Base-by-base conservation (phyloP, 2,888 invertebrate genomes). In the Steinernema carpocapsae region DNA sequence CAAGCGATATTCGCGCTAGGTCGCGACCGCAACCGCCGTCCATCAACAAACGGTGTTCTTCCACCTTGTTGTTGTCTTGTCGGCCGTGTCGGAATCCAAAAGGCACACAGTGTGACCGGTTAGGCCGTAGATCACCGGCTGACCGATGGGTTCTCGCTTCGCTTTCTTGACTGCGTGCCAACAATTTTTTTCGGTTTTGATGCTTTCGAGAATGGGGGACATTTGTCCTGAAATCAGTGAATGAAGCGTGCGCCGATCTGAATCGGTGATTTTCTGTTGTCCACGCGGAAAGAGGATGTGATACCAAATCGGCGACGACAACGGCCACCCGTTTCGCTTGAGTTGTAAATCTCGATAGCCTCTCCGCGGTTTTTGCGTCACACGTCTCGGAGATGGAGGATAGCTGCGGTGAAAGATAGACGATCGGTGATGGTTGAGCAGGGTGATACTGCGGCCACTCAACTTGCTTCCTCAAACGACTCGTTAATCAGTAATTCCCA, bases 51-150 rank as follows among this genome's bases (percentile, higher is more conserved):
- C 37, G 37, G 37, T 37, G 37, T 37, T 37, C 37, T 10, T 37
- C 37, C 37, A 37, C 37, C 64, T 64, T 64, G 64, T 64, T 64
- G 64, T 64, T 64, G 32, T 64, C 32, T 64, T 64, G 64, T 64
- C 37, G 29, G 64, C 64, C 64, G 32, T 64, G 64, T 64, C 64
- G 10, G 19, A 64, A 64, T 64, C 64, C 64, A 12, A 64, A 32
- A 32, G 64, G 64, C 64, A 64, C 29, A 64, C 64, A 32, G 10
- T 12, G 37, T 17, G 64, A 32, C 64, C 64, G 64, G 64, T 64
- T 32, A 14, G 32, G 32, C 64, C 12, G 64, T 32, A 64, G 56
- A 14, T 17, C 32, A 22, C 17, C 64, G 17, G 32, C 64, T 64
- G 64, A 64, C 64, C 64, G 52, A 52, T 52, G 2, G 19, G 52